Conservation (phyloP, 2,797 vertebrate genomes). For the Schizopygopsis pylzovi region DNA sequence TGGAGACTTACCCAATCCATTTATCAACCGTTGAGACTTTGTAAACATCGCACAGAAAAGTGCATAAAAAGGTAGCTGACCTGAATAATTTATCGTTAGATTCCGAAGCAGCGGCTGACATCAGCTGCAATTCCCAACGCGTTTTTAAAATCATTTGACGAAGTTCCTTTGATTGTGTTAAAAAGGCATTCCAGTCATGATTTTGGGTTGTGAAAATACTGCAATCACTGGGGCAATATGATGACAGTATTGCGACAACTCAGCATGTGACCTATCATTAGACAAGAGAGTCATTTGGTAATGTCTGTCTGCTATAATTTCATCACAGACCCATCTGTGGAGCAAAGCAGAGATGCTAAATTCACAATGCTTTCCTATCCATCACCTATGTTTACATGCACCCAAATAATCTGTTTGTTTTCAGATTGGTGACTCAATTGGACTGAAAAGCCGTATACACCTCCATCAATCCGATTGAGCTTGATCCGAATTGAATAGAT, state of each 20-base stretch:
- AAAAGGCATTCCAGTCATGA: conserved; percentile 53
- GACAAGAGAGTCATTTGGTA: conserved; percentile 50
- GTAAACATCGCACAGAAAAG: conserved; percentile 36
- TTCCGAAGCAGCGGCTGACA: conserved; percentile 20
- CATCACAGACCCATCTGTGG: conserved; percentile 32
- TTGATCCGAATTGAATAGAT: not conserved
- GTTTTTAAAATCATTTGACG: conserved; percentile 6
- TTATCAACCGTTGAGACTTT: conserved; percentile 43
- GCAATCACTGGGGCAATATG: conserved; percentile 54
- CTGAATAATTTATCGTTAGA: conserved; percentile 39
- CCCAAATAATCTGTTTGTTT: not conserved
- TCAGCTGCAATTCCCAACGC: conserved; percentile 24
- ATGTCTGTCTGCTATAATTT: conserved; percentile 51
- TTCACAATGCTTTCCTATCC: not conserved
- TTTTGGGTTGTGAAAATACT: conserved; percentile 53
- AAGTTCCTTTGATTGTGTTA: conserved; percentile 31
- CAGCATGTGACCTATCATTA: conserved; percentile 54
- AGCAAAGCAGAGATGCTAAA: conserved; percentile 11
- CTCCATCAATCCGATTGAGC: not conserved
- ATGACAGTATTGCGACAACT: conserved; percentile 57
- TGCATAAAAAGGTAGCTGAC: conserved; percentile 43
- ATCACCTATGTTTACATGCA: not conserved
- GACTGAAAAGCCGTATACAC: not conserved
- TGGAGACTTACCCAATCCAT: conserved; percentile 49
- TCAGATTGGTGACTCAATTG: not conserved